Evolutionary conservation across 2,797 vertebrate species (phyloP).

Genomic region (Glyptemys insculpta): DNA sequence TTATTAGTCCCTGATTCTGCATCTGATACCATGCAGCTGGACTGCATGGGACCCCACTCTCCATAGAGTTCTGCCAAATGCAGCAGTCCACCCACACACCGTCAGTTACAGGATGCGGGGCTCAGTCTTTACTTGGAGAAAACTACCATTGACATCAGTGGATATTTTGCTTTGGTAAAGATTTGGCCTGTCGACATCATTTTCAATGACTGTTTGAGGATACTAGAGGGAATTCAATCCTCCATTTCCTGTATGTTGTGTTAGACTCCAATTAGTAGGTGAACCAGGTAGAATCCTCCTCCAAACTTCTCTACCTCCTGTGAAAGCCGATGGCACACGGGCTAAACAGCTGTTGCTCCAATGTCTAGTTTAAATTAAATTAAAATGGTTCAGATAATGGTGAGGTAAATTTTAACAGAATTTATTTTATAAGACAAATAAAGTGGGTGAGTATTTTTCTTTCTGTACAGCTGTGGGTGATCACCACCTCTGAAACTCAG

Average conservation of each 20-base stretch:
- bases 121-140: background rate
- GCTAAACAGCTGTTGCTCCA: background rate
- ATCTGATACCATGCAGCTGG: too few species aligned
- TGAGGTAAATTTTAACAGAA: background rate
- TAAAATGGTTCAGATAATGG: background rate
- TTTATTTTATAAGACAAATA: conserved; percentile 3
- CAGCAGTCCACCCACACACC: background rate
- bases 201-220: background rate
- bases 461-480: background rate
- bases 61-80: background rate
- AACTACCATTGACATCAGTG: background rate
- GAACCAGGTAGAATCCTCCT: background rate
- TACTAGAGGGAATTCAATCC: background rate
- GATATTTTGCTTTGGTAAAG: background rate
- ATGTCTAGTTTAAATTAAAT: background rate
- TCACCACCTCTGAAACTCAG: background rate
- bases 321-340: accelerated
- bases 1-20: background rate
- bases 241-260: background rate
- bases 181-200: background rate
- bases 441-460: background rate
- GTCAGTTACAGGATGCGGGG: background rate
- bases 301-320: background rate
- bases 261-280: background rate
- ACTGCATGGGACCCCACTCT: too few species aligned